These are phyloP conservation scores for Sphaerodactylus townsendi DNA, from an alignment of 2,113 vertebrate genomes.

Conservation along the genomic window DNA sequence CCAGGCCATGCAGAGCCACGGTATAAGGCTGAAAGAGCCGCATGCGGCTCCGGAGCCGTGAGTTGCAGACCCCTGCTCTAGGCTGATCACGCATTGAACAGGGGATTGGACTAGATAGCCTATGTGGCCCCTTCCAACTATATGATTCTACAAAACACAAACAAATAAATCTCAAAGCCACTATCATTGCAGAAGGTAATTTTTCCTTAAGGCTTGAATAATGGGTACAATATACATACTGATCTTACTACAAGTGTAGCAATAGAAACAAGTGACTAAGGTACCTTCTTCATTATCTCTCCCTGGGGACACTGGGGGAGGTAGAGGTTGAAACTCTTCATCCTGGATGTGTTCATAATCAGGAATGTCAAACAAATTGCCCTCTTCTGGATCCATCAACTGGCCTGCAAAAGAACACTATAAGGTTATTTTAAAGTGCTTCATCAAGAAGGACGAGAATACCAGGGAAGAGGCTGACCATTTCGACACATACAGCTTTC, in stretches of 20 bases:
- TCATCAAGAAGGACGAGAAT: no score
- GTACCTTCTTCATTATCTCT: conserved; percentile 63
- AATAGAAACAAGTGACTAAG: conserved; percentile 40
- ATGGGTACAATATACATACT: background rate
- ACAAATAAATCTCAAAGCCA: background rate
- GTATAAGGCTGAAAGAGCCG: no score
- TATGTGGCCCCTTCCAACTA: no score
- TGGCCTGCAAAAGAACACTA: conserved; percentile 17
- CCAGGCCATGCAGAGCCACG: no score
- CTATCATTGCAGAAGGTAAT: background rate
- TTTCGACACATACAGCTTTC: background rate
- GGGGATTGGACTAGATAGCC: no score
- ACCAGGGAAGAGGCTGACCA: rapidly evolving
- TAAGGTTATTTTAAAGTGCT: background rate
- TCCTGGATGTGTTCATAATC: conserved; percentile 81
- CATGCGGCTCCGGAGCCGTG: no score
- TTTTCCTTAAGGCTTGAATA: background rate
- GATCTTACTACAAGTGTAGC: background rate
- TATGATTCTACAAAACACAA: no score
- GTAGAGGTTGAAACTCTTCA: conserved; percentile 85
- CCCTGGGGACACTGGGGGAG: conserved; percentile 85
- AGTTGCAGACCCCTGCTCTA: no score
- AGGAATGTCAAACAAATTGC: conserved; percentile 69
- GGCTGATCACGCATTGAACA: no score
- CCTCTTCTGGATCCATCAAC: conserved; percentile 76